A percentile compares a stretch with the other conserved stretches of the same genome.
Evolutionary conservation across 2,797 vertebrate genomes (phyloP).

Genomic region (Ctenosaura bakeri): DNA sequence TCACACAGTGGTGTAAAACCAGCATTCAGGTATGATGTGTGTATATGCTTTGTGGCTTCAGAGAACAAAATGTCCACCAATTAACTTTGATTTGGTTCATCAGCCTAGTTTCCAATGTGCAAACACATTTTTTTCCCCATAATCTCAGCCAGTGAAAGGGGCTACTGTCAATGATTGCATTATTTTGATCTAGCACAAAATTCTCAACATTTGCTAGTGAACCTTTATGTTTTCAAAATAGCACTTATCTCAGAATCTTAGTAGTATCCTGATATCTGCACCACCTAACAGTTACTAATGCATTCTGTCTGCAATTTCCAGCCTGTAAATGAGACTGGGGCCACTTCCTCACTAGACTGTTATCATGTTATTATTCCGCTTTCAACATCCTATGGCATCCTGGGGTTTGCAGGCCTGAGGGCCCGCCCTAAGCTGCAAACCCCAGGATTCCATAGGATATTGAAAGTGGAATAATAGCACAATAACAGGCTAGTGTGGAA

Average conservation of each 20-base stretch:
- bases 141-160: neutral
- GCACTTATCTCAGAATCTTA: neutral
- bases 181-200: constrained; percentile 15
- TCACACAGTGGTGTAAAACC: neutral
- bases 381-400: no score
- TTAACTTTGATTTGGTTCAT: neutral
- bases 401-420: no score
- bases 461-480: no score
- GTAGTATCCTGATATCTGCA: neutral
- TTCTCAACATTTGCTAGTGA: neutral
- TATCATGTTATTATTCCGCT: no score
- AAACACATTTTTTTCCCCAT: neutral
- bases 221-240: neutral
- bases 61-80: constrained; percentile 9
- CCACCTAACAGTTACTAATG: neutral
- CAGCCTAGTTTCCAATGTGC: neutral
- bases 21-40: neutral
- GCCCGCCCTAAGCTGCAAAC: no score
- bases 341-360: no score
- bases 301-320: neutral
- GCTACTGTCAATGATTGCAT: neutral
- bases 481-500: no score
- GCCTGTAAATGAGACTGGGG: neutral
- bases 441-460: no score
- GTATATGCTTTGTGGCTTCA: neutral